Evolutionary conservation across 1,140 invertebrate genomes (phyloP), one percentile per base, ranked within the genome.

Genomic region (Magallana ariakensis): DNA sequence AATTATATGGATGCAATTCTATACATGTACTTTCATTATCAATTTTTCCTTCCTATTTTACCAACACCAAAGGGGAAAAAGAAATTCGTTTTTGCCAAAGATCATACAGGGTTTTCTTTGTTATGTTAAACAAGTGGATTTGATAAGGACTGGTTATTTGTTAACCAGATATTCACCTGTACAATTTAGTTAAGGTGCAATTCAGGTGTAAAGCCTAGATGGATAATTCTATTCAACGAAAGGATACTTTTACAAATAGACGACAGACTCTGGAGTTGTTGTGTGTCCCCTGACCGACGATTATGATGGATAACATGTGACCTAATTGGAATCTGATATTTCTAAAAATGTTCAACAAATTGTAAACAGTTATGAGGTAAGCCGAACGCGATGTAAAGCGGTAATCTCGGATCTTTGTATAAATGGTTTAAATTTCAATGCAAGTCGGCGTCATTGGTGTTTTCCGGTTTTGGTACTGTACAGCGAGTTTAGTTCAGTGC

Each of bases 71-170:
- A 22, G 9, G 62, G 62, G 26, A 26, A 70, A 70, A 10, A 22
- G n/a, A 70, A 70, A 11, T 75, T 75, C 13, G 22, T 10, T 75
- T 26, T 11, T 75, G 22, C 66, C 62, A 13, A 26, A 26, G 66
- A 75, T 33, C 22, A 75, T 75, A 75, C 66, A 75, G 66, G 22
- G 66, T 75, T 33, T 26, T 75, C 66, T 75, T 75, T 75, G 66
- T 75, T 75, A 75, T 75, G 66, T 75, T 75, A 75, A 75, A 75
- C 66, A 26, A 75, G 66, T 75, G 26, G 66, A 75, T 75, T 75
- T 75, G 66, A 75, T 75, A 75, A 75, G 22, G 66, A 75, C 66
- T 75, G 9, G 66, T 75, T 75, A 75, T 75, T 75, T 75, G 66
- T 75, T 26, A 75, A 75, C 22, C 11, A 75, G 66, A 75, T 75